Conservation (phyloP, 2,888 invertebrate species). For the Dioctria linearis region DNA sequence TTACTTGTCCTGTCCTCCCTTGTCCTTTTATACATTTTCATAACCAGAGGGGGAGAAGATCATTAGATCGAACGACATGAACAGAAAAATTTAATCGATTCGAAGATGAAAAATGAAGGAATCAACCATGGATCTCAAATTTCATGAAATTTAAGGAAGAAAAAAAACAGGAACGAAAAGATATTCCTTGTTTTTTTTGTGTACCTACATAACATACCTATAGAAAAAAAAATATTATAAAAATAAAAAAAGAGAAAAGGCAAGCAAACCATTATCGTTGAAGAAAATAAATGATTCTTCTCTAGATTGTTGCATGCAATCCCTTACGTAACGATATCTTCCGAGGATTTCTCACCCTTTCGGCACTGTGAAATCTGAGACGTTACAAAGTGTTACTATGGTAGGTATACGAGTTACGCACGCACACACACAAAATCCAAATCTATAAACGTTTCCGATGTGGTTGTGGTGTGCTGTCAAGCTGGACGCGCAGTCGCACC, state of each 20-base stretch:
- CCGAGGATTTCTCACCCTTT: constrained; percentile 19
- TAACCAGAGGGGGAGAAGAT: background rate
- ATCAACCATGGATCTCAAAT: constrained; percentile 8
- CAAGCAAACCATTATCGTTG: background rate
- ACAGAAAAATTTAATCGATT: constrained; percentile 38
- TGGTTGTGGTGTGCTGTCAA: too few species aligned
- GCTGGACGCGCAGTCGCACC: too few species aligned
- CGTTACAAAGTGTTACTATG: constrained; percentile 18
- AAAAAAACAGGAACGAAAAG: too few species aligned
- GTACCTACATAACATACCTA: background rate
- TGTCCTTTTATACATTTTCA: too few species aligned
- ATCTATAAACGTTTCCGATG: too few species aligned
- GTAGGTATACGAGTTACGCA: too few species aligned
- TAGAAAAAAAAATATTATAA: background rate
- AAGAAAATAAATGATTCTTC: background rate
- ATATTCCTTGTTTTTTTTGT: background rate
- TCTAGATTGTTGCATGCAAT: background rate
- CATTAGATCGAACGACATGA: constrained; percentile 19
- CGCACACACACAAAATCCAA: too few species aligned
- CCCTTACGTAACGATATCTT: too few species aligned
- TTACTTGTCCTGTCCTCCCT: too few species aligned
- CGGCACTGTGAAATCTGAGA: constrained; percentile 34
- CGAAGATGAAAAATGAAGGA: constrained; percentile 13
- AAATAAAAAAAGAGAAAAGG: background rate
- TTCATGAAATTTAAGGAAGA: background rate